phyloP scores from a whole-genome alignment of 1,140 invertebrate genomes.

The Drosophila bocki region DNA sequence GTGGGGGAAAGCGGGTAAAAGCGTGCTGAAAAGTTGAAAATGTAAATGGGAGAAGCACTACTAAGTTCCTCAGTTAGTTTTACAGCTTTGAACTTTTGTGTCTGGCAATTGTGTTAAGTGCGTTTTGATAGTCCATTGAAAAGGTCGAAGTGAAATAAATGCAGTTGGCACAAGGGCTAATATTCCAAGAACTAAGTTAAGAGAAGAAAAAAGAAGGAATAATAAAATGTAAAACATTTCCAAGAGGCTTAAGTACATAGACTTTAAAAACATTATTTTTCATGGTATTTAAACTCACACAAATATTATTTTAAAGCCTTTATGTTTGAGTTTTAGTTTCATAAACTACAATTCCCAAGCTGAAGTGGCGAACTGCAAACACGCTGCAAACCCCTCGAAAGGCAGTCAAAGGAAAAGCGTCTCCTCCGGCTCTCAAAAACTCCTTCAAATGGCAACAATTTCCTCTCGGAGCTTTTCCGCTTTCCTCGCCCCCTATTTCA shows the following conservation, averaged over 20 bases:
- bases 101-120: constrained; percentile 78
- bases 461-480: constrained; percentile 16
- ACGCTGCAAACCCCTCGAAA: constrained; percentile 14
- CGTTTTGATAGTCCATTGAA: constrained; percentile 73
- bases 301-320: constrained; percentile 4
- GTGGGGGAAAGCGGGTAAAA: not conserved
- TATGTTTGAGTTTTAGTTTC: constrained; percentile 4
- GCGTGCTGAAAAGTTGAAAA: constrained; percentile 9
- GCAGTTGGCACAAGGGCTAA: constrained; percentile 21
- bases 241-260: not conserved
- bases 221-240: not conserved
- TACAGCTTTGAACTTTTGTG: constrained; percentile 76
- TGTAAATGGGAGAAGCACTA: constrained; percentile 3
- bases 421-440: constrained; percentile 34
- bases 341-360: constrained; percentile 25
- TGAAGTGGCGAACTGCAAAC: constrained; percentile 31
- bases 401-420: constrained; percentile 31
- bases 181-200: constrained; percentile 1
- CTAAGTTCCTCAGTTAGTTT: constrained; percentile 69
- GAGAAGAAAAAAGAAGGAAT: not conserved
- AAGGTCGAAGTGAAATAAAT: constrained; percentile 35
- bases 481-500: not conserved
- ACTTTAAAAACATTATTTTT: not conserved
- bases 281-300: not conserved
- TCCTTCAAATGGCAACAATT: constrained; percentile 47